A percentile compares a stretch with the other conserved stretches of the same genome.
phyloP scores from a whole-genome alignment of 2,888 invertebrate genomes.

The Hemithea aestivaria region DNA sequence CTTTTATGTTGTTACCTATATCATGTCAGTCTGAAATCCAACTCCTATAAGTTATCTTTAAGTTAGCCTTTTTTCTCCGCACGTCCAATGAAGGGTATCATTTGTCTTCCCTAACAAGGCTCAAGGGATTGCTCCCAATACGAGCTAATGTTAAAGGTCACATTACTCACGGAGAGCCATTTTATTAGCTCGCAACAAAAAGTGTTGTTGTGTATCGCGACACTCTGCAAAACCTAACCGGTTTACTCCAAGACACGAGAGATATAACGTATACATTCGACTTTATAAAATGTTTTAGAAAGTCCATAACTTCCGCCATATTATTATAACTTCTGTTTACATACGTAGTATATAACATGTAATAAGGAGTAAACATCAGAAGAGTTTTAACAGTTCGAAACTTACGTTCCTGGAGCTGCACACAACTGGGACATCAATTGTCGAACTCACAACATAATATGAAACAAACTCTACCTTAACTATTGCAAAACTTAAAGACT shows the following conservation, averaged over 20 bases:
- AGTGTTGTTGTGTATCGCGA: constrained; percentile 48
- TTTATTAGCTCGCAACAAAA: constrained; percentile 57
- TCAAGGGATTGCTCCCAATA: constrained; percentile 42
- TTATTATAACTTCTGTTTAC: constrained; percentile 24
- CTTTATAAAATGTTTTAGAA: constrained; percentile 48
- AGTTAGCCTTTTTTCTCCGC: constrained; percentile 30
- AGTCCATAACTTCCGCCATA: constrained; percentile 43
- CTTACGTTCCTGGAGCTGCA: constrained; percentile 50
- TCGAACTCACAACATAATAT: constrained; percentile 35
- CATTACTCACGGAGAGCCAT: constrained; percentile 47
- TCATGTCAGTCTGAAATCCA: constrained; percentile 14
- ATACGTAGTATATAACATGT: constrained; percentile 22
- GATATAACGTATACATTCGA: constrained; percentile 37
- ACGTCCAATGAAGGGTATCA: constrained; percentile 32
- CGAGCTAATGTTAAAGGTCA: constrained; percentile 55
- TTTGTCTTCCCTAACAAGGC: constrained; percentile 42
- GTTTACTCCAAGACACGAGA: constrained; percentile 36
- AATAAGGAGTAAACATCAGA: constrained; percentile 35
- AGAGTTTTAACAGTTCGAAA: constrained; percentile 49
- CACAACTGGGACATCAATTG: constrained; percentile 40
- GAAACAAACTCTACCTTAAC: constrained; percentile 40
- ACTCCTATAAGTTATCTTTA: constrained; percentile 24
- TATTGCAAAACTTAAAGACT: constrained; percentile 51
- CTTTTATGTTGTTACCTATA: constrained; percentile 12
- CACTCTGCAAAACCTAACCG: constrained; percentile 48